Evolutionary conservation across 1,140 invertebrate genomes (phyloP).

Genomic region (Charaxes varanes): DNA sequence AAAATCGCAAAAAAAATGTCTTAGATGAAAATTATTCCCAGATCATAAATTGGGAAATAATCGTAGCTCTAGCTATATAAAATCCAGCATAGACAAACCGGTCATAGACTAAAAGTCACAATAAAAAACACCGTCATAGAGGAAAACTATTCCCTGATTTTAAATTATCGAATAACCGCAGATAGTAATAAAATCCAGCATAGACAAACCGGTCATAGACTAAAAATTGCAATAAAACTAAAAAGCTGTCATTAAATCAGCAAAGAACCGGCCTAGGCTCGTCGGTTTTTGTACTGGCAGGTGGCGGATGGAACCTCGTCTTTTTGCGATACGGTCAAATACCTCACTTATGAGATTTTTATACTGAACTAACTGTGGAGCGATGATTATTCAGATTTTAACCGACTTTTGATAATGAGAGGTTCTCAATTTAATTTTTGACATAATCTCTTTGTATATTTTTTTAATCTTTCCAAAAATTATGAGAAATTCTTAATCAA

Average conservation of each 20-base stretch:
- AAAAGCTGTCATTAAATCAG: slow-evolving; percentile 8
- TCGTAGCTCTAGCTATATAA: background rate
- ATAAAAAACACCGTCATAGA: no score
- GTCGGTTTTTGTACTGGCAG: slow-evolving; percentile 6
- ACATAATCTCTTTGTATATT: no score
- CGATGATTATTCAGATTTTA: no score
- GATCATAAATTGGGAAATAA: background rate
- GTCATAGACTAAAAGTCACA: no score
- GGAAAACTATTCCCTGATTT: no score
- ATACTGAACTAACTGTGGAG: slow-evolving; percentile 3
- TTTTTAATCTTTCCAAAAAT: no score
- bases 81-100: slow-evolving; percentile 2
- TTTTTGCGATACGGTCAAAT: slow-evolving; percentile 6
- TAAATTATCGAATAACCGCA: background rate
- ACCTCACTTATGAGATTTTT: slow-evolving; percentile 5
- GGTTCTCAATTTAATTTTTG: no score
- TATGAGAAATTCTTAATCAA: no score
- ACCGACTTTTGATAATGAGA: no score
- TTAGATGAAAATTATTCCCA: no score
- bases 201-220: slow-evolving; percentile 7
- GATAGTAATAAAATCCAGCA: background rate
- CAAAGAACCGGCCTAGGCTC: slow-evolving; percentile 4
- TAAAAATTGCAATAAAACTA: slow-evolving; percentile 8
- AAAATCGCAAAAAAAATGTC: no score
- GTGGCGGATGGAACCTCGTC: slow-evolving; percentile 7